Conservation (phyloP, 2,113 vertebrate species). For the Crotalus helleri region DNA sequence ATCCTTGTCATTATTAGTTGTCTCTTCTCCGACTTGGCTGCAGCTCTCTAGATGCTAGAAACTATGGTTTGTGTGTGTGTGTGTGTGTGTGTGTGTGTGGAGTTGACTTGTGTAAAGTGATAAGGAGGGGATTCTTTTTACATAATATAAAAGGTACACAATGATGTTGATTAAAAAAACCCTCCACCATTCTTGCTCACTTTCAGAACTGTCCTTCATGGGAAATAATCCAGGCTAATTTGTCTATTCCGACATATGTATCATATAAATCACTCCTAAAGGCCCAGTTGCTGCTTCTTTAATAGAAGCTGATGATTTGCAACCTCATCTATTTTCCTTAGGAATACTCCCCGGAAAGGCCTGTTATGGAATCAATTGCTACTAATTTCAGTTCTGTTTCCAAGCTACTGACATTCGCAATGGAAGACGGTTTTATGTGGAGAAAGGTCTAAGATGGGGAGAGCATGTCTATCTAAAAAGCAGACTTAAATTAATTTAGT, state of each 20-base stretch:
- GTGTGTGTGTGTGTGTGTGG: too few relatives aligned
- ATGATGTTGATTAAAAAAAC: slow-evolving; percentile 1
- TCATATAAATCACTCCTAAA: slow-evolving; percentile 48
- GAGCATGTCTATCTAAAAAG: not conserved
- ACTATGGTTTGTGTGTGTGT: slow-evolving; percentile 7
- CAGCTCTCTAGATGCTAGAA: not conserved
- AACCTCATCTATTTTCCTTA: slow-evolving; percentile 37
- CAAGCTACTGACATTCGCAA: not conserved
- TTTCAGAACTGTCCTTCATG: slow-evolving; percentile 43
- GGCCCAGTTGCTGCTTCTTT: slow-evolving; percentile 50
- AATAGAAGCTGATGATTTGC: slow-evolving; percentile 45
- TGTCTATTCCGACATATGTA: slow-evolving; percentile 51
- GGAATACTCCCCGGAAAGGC: not conserved
- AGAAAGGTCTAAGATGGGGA: not conserved
- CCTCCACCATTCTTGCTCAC: not conserved
- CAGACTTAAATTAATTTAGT: not conserved
- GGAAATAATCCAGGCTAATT: slow-evolving; percentile 54
- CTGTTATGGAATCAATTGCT: not conserved
- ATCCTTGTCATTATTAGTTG: slow-evolving; percentile 36
- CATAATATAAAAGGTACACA: slow-evolving; percentile 12
- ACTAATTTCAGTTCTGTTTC: not conserved
- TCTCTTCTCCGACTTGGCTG: slow-evolving; percentile 4
- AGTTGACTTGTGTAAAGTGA: slow-evolving; percentile 23
- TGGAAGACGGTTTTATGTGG: not conserved
- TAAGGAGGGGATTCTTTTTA: slow-evolving; percentile 4